phyloP scores from a whole-genome alignment of 2,888 invertebrate genomes.

The Aleiodes testaceus region DNA sequence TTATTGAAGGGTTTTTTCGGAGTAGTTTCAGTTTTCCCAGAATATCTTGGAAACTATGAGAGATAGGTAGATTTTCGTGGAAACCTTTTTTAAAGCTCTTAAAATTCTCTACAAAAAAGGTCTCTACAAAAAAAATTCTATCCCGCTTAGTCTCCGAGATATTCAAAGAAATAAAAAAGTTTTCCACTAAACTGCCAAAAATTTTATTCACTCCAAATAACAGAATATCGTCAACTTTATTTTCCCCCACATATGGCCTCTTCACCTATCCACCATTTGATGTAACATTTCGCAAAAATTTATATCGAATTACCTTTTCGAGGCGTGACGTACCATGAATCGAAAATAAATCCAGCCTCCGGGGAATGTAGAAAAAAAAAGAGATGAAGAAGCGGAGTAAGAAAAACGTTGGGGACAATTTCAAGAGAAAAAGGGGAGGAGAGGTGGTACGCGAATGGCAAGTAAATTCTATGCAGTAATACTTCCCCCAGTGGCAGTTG shows the following conservation, averaged over 20 bases:
- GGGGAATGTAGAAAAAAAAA: conserved; percentile 23
- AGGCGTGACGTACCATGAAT: conserved; percentile 13
- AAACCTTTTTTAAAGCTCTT: too few species aligned
- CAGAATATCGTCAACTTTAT: too few species aligned
- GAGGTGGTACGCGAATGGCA: background rate
- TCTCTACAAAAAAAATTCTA: too few species aligned
- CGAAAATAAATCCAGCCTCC: conserved; percentile 27
- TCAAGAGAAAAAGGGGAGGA: conserved; percentile 7
- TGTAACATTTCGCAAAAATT: conserved; percentile 21
- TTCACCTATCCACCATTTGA: background rate
- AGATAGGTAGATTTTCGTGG: too few species aligned
- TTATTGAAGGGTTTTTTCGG: background rate
- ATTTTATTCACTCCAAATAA: too few species aligned
- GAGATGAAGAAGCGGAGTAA: conserved; percentile 1
- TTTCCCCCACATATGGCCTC: conserved; percentile 1
- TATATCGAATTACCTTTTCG: conserved; percentile 15
- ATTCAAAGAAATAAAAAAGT: background rate
- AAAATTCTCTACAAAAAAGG: too few species aligned
- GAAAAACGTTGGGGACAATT: conserved; percentile 27
- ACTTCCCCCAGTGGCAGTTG: conserved; percentile 4
- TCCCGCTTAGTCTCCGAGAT: background rate
- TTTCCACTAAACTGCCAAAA: background rate
- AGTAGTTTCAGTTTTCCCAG: too few species aligned
- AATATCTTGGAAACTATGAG: too few species aligned
- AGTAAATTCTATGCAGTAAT: conserved; percentile 33